Evolutionary conservation across 2,888 invertebrate species (phyloP).

Genomic region (Acanthopleura granulata): DNA sequence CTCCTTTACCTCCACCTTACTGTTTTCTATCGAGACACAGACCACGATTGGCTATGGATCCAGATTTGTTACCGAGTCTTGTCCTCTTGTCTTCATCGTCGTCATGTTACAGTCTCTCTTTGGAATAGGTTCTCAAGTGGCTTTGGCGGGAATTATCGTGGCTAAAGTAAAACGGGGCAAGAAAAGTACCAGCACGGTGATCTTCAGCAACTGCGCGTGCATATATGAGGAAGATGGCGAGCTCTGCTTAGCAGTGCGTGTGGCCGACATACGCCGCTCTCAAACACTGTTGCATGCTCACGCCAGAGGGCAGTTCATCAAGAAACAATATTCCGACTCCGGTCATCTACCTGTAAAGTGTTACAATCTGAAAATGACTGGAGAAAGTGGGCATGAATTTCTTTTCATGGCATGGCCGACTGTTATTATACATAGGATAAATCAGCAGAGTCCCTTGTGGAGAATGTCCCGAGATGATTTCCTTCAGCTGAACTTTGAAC

Average conservation of each 20-base stretch:
- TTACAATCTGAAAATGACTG: conserved; percentile 89
- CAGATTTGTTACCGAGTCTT: conserved; percentile 88
- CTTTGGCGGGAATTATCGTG: conserved; percentile 84
- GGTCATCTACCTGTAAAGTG: conserved; percentile 94
- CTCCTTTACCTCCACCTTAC: conserved; percentile 90
- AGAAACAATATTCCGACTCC: conserved; percentile 88
- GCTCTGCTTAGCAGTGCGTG: conserved; percentile 67
- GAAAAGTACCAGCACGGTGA: conserved; percentile 91
- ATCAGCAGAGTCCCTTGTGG: conserved; percentile 88
- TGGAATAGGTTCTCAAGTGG: conserved; percentile 81
- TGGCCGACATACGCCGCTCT: conserved; percentile 68
- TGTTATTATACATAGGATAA: conserved; percentile 93
- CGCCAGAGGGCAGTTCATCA: conserved; percentile 92
- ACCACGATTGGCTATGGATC: conserved; percentile 94
- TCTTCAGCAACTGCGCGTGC: conserved; percentile 93
- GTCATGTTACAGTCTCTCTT: conserved; percentile 92
- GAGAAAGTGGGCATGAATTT: conserved; percentile 90
- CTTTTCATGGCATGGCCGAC: conserved; percentile 98
- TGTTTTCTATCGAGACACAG: conserved; percentile 97
- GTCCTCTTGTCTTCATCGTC: conserved; percentile 89
- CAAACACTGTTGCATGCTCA: conserved; percentile 80
- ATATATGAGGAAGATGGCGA: conserved; percentile 76
- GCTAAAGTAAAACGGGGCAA: conserved; percentile 95
- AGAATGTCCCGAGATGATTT: conserved; percentile 89
- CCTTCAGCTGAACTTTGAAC: conserved; percentile 89